These are phyloP conservation scores for Tragelaphus strepsiceros DNA, from an alignment of 2,113 vertebrate species.

Conservation along the genomic window DNA sequence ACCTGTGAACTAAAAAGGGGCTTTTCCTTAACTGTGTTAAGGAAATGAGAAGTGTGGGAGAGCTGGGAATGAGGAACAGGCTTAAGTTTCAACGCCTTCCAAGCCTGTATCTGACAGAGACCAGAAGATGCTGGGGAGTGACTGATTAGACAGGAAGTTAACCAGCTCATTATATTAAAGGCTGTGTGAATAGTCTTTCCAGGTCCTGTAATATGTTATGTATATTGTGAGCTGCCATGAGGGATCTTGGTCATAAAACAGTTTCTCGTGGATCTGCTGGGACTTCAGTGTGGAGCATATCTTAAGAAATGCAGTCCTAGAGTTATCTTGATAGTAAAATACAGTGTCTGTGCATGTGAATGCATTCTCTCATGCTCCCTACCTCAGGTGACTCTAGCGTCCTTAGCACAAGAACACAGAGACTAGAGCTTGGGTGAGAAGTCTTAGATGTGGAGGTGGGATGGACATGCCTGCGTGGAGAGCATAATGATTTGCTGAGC, in stretches of 20 bases:
- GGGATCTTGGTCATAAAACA: background rate
- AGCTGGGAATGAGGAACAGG: background rate
- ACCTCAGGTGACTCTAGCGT: background rate
- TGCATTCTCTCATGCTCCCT: background rate
- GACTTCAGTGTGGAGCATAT: fast-evolving
- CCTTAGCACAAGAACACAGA: background rate
- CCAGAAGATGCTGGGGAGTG: background rate
- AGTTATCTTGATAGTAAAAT: background rate
- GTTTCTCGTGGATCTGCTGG: background rate
- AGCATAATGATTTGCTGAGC: fast-evolving
- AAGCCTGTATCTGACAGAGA: background rate
- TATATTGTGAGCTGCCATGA: background rate
- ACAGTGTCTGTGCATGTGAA: fast-evolving
- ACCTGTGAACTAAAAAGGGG: background rate
- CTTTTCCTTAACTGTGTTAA: background rate
- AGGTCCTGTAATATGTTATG: background rate
- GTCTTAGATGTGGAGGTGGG: too few species aligned
- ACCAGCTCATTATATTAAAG: background rate
- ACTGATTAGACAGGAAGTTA: background rate
- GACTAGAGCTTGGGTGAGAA: background rate
- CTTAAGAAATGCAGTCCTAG: background rate
- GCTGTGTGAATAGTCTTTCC: background rate
- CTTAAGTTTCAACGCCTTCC: fast-evolving
- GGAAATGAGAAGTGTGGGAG: background rate
- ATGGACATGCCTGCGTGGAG: fast-evolving